Evolutionary conservation across 2,888 invertebrate genomes (phyloP), one percentile per base, ranked within the genome.

Genomic region (Augochlorella aurata): DNA sequence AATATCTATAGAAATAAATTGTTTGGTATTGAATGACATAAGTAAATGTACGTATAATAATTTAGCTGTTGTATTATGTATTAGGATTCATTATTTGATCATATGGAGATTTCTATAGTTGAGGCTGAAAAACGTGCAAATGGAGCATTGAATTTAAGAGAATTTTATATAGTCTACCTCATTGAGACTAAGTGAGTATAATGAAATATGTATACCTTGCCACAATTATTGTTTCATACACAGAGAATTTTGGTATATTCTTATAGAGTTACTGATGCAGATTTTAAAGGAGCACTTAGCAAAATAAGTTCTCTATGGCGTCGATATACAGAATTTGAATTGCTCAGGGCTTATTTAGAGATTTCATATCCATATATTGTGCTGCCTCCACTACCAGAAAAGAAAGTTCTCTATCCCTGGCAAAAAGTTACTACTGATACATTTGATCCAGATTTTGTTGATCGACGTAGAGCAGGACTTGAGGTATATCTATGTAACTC

Each of bases 261-360:
- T 84, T 82, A 16, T 92, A 96, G 96, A 94, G 95, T 96, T 12
- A 96, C 95, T 44, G 96, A 96, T 93, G 94, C 95, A 12, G 95
- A 96, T 16, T 96, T 95, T 87, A 95, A 95, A 89, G 93, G 94
- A 78, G 95, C 96, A 66, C 94, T 96, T 65, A 94, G 95, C 3
- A 96, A 95, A 91, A 94, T 96, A 77, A 96, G 96, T 86, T 96
- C 96, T 21, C 95, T 97, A 87, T 97, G 97, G 97, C 94, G 97
- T 87, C 94, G 97, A 50, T 98, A 97, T 92, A 97, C 97, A 67
- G 97, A 98, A 93, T 97, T 97, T 94, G 97, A 97, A 92, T 95
- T 97, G 87, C 95, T 98, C 71, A 95, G 96, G 88, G 96, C 96
- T 87, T 97, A 97, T 91, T 94, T 98, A 79, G 96, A 96, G 90